phyloP scores from a whole-genome alignment of 2,797 vertebrate species.

The Oryzias dopingdopingensis region DNA sequence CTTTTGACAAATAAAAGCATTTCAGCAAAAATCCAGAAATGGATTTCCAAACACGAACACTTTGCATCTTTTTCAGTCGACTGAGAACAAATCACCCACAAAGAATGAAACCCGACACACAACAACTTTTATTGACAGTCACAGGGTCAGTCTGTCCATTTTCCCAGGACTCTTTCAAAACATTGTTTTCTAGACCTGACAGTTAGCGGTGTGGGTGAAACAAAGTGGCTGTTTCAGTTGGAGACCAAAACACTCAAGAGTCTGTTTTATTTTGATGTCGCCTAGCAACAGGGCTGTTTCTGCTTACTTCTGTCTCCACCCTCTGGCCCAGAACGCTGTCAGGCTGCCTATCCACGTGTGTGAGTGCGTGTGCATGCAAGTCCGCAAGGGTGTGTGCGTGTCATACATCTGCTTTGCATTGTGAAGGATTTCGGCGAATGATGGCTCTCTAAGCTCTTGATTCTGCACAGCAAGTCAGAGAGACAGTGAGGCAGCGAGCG shows the following conservation, averaged over 20 bases:
- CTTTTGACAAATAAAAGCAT: neutral
- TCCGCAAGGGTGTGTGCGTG: constrained; percentile 38
- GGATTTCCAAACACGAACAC: constrained; percentile 6
- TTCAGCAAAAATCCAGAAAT: constrained; percentile 8
- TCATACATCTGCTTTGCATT: constrained; percentile 94
- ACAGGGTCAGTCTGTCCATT: constrained; percentile 25
- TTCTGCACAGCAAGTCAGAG: constrained; percentile 51
- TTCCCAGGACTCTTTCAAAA: constrained; percentile 59
- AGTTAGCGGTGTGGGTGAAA: constrained; percentile 47
- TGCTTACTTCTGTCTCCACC: constrained; percentile 85
- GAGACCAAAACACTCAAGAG: constrained; percentile 66
- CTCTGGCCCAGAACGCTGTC: constrained; percentile 84
- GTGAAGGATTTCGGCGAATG: constrained; percentile 76
- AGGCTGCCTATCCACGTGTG: constrained; percentile 82
- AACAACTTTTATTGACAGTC: constrained; percentile 21
- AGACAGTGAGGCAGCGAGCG: constrained; percentile 24
- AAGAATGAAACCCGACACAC: constrained; percentile 13
- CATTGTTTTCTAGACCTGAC: constrained; percentile 70
- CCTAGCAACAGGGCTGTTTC: constrained; percentile 91
- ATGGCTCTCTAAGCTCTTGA: constrained; percentile 75
- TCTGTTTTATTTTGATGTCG: constrained; percentile 90
- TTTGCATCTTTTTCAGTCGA: constrained; percentile 11
- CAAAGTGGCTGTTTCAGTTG: constrained; percentile 77
- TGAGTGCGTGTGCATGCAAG: constrained; percentile 53
- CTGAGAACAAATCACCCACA: constrained; percentile 28